These are phyloP conservation scores for Rhynchomys soricoides DNA, from an alignment of 2,113 vertebrate genomes.

Conservation along the genomic window DNA sequence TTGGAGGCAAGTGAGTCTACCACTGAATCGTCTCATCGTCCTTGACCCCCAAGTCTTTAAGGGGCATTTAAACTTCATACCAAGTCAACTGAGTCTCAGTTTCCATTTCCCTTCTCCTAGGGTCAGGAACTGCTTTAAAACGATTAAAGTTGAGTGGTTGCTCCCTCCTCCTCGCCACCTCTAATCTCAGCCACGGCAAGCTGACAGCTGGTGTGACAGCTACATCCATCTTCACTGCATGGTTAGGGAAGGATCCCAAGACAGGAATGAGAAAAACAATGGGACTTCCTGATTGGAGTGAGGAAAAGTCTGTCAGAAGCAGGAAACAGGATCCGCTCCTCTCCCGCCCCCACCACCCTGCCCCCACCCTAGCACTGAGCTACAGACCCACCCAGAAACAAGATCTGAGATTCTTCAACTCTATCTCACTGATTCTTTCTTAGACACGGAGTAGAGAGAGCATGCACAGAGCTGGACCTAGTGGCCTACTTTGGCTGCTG, in stretches of 20 bases:
- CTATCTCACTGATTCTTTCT: not conserved
- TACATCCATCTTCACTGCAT: not conserved
- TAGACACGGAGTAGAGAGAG: not conserved
- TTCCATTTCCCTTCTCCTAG: not conserved
- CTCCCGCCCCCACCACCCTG: accelerated
- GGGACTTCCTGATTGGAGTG: not conserved
- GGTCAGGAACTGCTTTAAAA: not conserved
- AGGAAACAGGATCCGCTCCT: not conserved
- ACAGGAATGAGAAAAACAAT: not conserved
- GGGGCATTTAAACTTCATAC: not conserved
- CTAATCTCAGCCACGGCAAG: not conserved
- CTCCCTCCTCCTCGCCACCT: not conserved
- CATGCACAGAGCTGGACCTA: not conserved
- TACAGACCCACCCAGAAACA: not conserved
- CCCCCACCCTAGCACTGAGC: not conserved
- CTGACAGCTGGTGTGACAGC: not conserved
- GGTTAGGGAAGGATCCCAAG: not conserved
- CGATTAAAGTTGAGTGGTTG: not conserved
- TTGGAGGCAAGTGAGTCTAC: not conserved
- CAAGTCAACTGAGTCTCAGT: not conserved
- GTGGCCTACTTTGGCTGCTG: not conserved
- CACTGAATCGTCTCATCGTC: not conserved
- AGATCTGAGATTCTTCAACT: not conserved
- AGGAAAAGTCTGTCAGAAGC: slow-evolving; percentile 22
- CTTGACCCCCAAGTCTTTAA: not conserved